Percentiles rank a stretch among this genome's conserved stretches.
Evolutionary conservation across 2,797 vertebrate genomes (phyloP).

Genomic region (Limnodromus scolopaceus): DNA sequence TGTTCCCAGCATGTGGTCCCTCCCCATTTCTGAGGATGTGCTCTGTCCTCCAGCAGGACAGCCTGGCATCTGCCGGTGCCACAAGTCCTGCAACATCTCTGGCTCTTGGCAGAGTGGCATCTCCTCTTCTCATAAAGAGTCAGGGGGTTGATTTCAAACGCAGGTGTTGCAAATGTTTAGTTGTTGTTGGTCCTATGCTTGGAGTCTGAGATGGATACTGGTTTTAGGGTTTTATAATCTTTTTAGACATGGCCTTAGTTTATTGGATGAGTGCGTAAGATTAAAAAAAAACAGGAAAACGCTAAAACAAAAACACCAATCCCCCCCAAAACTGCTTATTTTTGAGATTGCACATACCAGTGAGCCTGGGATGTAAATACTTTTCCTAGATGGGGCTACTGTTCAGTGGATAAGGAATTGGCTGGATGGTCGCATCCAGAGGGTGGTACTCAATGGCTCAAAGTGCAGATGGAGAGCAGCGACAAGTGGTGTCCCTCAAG

Average conservation of each 20-base stretch:
- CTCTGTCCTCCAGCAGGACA: neutral
- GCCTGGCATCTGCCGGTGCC: fast-evolving
- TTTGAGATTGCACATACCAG: neutral
- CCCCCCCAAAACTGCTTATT: fast-evolving
- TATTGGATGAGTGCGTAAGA: neutral
- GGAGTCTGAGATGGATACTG: neutral
- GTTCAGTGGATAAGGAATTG: too few relatives aligned
- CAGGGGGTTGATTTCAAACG: neutral
- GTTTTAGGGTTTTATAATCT: neutral
- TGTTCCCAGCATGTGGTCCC: neutral
- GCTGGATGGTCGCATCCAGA: too few relatives aligned
- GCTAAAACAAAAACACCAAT: neutral
- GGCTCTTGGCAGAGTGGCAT: neutral
- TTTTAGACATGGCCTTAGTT: neutral
- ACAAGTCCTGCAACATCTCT: neutral
- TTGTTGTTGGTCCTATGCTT: neutral
- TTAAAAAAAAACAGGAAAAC: neutral
- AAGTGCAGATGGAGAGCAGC: too few relatives aligned
- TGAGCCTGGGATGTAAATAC: neutral
- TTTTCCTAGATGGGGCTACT: neutral
- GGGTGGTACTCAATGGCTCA: too few relatives aligned
- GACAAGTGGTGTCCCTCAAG: too few relatives aligned
- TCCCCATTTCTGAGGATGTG: neutral
- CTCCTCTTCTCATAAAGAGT: neutral
- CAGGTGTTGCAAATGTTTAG: neutral